These are phyloP conservation scores for Drosophila lini DNA, from an alignment of 1,140 invertebrate species.

Conservation along the genomic window DNA sequence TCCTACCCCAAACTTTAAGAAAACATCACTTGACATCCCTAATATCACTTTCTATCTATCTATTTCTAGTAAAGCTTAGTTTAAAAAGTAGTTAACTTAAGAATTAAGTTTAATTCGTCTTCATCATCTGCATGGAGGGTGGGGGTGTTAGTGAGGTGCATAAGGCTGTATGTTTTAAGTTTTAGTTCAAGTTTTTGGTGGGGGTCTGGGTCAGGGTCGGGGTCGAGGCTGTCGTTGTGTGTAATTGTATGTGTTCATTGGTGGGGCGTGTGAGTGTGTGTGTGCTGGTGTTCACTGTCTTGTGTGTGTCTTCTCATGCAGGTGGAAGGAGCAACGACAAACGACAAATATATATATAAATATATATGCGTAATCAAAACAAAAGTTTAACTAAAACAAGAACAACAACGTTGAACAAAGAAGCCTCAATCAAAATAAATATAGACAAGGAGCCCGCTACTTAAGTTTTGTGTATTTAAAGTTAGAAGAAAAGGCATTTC, in stretches of 20 bases:
- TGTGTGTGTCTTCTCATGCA: constrained; percentile 21
- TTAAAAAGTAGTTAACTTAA: background rate
- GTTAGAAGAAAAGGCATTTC: background rate
- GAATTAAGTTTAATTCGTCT: no score
- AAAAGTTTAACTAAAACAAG: constrained; percentile 19
- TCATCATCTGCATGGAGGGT: background rate
- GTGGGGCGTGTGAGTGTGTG: background rate
- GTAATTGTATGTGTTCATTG: constrained; percentile 5
- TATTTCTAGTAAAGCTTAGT: background rate
- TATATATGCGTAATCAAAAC: background rate
- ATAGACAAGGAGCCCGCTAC: constrained; percentile 17
- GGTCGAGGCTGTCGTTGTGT: constrained; percentile 24
- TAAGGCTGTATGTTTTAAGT: background rate
- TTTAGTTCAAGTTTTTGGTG: constrained; percentile 9
- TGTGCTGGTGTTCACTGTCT: background rate
- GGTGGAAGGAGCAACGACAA: constrained; percentile 27
- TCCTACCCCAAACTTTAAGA: background rate
- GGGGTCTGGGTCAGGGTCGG: constrained; percentile 6
- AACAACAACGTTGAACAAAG: constrained; percentile 19
- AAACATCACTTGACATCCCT: background rate
- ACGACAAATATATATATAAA: constrained; percentile 3
- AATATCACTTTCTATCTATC: no score
- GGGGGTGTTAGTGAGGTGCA: constrained; percentile 7
- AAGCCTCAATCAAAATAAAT: background rate
- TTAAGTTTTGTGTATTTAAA: background rate